Percentiles rank a stretch among this genome's conserved stretches.
Conservation (phyloP, 64 coral and sea anemone species). For the Stichodactyla helianthus region DNA sequence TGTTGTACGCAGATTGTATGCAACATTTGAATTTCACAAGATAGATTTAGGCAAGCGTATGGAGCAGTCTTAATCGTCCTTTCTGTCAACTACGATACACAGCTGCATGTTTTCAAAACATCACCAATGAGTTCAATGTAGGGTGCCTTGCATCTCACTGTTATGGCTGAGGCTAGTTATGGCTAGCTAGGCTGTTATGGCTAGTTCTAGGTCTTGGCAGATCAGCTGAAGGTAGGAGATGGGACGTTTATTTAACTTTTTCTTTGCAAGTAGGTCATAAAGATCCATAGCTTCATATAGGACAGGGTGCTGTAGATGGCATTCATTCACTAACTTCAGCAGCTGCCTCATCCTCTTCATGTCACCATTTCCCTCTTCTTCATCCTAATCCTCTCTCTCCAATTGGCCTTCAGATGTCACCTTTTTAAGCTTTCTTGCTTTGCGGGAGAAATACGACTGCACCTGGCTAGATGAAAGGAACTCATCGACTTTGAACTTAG, state of each 20-base stretch:
- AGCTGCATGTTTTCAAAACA: constrained; percentile 1
- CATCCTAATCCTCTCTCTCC: background rate
- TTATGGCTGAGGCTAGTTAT: background rate
- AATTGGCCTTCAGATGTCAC: background rate
- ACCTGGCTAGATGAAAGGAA: constrained; percentile 17
- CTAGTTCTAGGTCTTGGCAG: background rate
- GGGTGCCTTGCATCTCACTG: background rate
- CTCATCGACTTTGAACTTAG: background rate
- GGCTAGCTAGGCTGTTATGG: background rate
- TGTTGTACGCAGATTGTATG: too few relatives aligned
- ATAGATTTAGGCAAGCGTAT: too few relatives aligned
- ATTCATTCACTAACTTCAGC: background rate
- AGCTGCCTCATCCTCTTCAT: background rate
- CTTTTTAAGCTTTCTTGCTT: background rate
- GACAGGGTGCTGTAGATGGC: constrained; percentile 10
- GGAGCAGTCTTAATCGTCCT: too few relatives aligned
- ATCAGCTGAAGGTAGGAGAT: background rate
- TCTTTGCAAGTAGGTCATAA: background rate
- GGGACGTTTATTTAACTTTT: background rate
- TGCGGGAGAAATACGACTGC: constrained; percentile 21
- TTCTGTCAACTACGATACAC: background rate
- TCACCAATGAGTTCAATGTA: background rate
- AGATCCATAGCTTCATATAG: constrained; percentile 14
- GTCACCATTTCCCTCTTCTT: background rate
- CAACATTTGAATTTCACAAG: too few relatives aligned